These are phyloP conservation scores for Bellardia pandia DNA, from an alignment of 2,888 invertebrate genomes.

Conservation along the genomic window DNA sequence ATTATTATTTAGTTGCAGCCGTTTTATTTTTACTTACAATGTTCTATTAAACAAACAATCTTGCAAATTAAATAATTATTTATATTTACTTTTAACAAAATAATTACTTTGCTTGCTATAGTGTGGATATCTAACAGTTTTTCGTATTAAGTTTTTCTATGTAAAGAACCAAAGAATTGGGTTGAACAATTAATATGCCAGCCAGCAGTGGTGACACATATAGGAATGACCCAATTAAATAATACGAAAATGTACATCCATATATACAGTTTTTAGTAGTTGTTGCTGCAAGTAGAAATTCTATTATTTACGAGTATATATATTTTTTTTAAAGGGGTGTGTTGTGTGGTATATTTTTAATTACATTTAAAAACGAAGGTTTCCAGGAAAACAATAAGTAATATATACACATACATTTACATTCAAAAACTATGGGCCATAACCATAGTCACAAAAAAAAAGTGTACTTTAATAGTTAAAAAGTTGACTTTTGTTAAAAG, in stretches of 20 bases:
- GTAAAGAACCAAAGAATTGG: conserved; percentile 6
- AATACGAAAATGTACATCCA: neutral
- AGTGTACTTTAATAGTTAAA: too few relatives aligned
- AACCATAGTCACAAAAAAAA: too few relatives aligned
- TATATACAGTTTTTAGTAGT: neutral
- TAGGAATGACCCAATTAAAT: conserved; percentile 48
- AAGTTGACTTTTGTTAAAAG: too few relatives aligned
- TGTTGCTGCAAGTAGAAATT: conserved; percentile 44
- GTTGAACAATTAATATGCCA: neutral
- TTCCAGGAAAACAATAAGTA: too few relatives aligned
- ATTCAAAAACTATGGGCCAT: too few relatives aligned
- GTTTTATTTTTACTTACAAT: neutral
- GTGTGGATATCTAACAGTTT: conserved; percentile 42
- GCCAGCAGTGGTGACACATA: conserved; percentile 30
- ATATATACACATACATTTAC: too few relatives aligned
- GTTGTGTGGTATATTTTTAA: too few relatives aligned
- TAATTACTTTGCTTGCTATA: conserved; percentile 22
- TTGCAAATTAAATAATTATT: conserved; percentile 69
- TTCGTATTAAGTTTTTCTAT: neutral
- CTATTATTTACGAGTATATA: neutral
- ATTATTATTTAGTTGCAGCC: too few relatives aligned
- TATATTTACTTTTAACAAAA: conserved; percentile 23
- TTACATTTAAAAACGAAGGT: too few relatives aligned
- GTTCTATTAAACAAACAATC: conserved; percentile 64
- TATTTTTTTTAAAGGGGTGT: too few relatives aligned